phyloP scores from a whole-genome alignment of 2,113 vertebrate genomes.

The Clupea harengus region DNA sequence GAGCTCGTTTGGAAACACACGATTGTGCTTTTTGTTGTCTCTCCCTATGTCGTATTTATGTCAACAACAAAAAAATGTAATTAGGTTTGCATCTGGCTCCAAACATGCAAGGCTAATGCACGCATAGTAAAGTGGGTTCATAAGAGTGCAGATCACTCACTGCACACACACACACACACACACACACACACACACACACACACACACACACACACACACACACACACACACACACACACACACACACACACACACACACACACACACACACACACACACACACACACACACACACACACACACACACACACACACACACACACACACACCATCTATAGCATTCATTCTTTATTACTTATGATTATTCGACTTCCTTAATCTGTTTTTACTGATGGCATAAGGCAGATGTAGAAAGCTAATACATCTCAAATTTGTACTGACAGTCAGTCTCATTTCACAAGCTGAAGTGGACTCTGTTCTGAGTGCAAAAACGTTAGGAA shows the following conservation, averaged over 20 bases:
- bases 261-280: background rate
- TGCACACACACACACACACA: background rate
- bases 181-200: background rate
- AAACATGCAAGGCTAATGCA: background rate
- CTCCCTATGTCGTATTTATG: background rate
- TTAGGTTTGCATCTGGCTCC: conserved; percentile 3
- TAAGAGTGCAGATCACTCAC: background rate
- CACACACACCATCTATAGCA: no score
- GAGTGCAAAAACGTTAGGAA: background rate
- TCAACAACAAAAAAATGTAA: background rate
- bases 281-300: no score
- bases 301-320: no score
- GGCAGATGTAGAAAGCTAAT: background rate
- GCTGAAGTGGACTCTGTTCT: no score
- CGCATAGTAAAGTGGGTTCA: background rate
- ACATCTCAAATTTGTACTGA: no score
- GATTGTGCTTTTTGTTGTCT: background rate
- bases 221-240: background rate
- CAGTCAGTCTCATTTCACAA: no score
- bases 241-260: background rate
- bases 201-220: background rate
- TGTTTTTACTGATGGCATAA: background rate
- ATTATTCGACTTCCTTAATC: background rate
- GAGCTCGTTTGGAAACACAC: background rate
- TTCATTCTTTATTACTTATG: no score